These are phyloP conservation scores for Engraulis encrasicolus DNA, from an alignment of 2,113 vertebrate species.

Conservation along the genomic window DNA sequence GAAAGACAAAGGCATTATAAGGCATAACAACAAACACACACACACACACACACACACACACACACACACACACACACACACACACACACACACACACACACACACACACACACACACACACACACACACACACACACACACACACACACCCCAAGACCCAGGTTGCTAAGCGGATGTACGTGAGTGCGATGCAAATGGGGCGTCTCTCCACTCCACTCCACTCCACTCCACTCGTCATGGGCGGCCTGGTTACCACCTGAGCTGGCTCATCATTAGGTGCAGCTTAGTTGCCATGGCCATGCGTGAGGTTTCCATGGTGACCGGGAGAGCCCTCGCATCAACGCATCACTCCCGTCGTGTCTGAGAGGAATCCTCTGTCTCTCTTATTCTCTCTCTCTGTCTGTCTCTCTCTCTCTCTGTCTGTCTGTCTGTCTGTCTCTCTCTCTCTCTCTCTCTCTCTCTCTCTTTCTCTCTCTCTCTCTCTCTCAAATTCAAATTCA, in stretches of 20 bases:
- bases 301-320: slow-evolving; percentile 35
- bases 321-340: background rate
- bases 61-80: background rate
- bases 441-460: background rate
- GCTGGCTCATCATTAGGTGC: slow-evolving; percentile 17
- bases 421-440: too few relatives aligned
- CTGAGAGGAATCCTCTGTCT: background rate
- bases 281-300: slow-evolving; percentile 40
- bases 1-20: too few relatives aligned
- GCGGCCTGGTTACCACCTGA: slow-evolving; percentile 31
- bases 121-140: background rate
- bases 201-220: too few relatives aligned
- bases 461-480: background rate
- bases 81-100: background rate
- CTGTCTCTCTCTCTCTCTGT: background rate
- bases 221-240: slow-evolving; percentile 1
- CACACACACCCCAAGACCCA: background rate
- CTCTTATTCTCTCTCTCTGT: background rate
- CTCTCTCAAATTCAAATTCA: too few relatives aligned
- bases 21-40: background rate
- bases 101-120: background rate
- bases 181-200: background rate
- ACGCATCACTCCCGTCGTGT: background rate
- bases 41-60: background rate
- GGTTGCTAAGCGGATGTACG: background rate